A percentile compares a stretch with the other conserved stretches of the same genome.
Conservation (phyloP, 2,888 invertebrate genomes). For the Eupsilia transversa region DNA sequence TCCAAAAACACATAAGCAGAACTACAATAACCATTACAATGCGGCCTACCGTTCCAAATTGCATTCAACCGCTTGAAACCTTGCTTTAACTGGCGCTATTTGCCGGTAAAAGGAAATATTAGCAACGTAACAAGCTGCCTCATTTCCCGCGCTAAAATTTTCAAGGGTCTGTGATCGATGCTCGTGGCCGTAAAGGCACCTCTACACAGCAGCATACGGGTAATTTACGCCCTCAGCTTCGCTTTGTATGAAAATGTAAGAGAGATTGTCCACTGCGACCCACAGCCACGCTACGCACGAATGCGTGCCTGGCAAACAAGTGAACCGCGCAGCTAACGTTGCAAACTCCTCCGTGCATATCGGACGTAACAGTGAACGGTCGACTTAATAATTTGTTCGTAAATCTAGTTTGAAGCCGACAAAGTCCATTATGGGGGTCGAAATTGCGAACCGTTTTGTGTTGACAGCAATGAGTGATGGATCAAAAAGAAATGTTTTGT, state of each 20-base stretch:
- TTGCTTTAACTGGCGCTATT: conserved; percentile 30
- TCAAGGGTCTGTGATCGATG: conserved; percentile 50
- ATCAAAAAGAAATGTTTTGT: conserved; percentile 53
- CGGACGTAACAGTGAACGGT: not conserved
- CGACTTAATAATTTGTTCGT: conserved; percentile 50
- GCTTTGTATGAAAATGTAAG: not conserved
- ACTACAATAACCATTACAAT: conserved; percentile 24
- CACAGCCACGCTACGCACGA: not conserved
- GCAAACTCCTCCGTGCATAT: not conserved
- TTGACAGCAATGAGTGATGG: conserved; percentile 49
- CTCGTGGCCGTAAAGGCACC: conserved; percentile 10
- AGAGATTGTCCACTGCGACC: too few relatives aligned
- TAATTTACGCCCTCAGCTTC: not conserved
- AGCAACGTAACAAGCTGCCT: conserved; percentile 41
- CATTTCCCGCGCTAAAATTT: conserved; percentile 49
- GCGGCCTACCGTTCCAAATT: conserved; percentile 34
- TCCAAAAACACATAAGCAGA: conserved; percentile 26
- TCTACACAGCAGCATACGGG: not conserved
- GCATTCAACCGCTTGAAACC: conserved; percentile 32
- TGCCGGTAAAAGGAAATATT: conserved; percentile 57
- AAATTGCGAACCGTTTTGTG: conserved; percentile 46
- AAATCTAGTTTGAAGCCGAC: conserved; percentile 50
- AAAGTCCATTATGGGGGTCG: conserved; percentile 30
- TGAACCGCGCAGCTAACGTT: not conserved
- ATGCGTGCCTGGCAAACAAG: conserved; percentile 6